Conservation (phyloP, 2,888 invertebrate genomes). For the Dryocosmus kuriphilus region DNA sequence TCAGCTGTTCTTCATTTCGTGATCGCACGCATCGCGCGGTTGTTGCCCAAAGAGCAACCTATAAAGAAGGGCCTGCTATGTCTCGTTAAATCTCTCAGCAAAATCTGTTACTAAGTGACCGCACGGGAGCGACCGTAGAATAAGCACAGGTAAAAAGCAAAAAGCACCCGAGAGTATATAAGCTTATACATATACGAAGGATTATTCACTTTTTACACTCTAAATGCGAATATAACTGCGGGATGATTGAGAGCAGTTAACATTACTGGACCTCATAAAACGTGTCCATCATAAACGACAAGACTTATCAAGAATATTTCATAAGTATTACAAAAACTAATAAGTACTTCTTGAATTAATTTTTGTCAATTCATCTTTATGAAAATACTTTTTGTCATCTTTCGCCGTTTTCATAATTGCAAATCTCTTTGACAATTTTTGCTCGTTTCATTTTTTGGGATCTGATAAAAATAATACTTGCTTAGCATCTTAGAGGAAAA, state of each 20-base stretch:
- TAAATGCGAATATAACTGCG: conserved; percentile 28
- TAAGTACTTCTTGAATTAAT: not conserved
- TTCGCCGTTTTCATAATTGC: not conserved
- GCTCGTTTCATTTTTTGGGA: too few relatives aligned
- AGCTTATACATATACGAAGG: conserved; percentile 15
- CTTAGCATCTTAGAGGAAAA: too few relatives aligned
- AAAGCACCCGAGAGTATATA: not conserved
- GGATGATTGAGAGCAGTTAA: conserved; percentile 6
- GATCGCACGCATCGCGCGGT: conserved; percentile 28
- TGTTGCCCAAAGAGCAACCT: conserved; percentile 25
- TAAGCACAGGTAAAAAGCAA: conserved; percentile 14
- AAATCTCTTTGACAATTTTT: too few relatives aligned
- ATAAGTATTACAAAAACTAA: not conserved
- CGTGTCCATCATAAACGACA: not conserved
- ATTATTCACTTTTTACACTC: conserved; percentile 30
- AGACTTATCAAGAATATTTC: conserved; percentile 4
- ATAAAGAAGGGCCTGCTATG: conserved; percentile 16
- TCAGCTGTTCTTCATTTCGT: conserved; percentile 40
- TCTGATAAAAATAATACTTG: too few relatives aligned
- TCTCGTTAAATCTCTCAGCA: conserved; percentile 35
- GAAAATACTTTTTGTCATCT: not conserved
- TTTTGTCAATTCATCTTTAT: not conserved
- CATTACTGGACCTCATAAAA: conserved; percentile 7
- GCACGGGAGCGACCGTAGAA: conserved; percentile 34
- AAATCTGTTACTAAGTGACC: conserved; percentile 35